A percentile compares a stretch with the other conserved stretches of the same genome.
These are phyloP conservation scores for Drosophila helvetica DNA, from an alignment of 2,888 invertebrate species.

Conservation along the genomic window DNA sequence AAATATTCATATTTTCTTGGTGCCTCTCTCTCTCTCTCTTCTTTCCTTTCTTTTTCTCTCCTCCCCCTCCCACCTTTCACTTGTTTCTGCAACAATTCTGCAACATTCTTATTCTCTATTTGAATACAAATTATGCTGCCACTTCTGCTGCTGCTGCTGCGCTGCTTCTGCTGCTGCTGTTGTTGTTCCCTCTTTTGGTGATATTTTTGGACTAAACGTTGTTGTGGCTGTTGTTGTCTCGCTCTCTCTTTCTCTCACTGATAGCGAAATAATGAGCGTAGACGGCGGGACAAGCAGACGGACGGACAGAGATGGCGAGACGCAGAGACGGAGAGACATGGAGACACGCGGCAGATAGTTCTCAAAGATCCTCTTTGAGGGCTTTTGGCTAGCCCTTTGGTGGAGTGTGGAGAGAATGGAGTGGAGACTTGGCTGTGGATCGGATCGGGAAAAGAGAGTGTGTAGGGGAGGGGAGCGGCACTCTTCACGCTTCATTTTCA, in stretches of 20 bases:
- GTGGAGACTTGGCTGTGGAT: constrained; percentile 21
- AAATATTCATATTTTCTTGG: not conserved
- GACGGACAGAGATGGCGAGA: constrained; percentile 17
- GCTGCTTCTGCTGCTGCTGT: constrained; percentile 1
- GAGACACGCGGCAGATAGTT: not conserved
- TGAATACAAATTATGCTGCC: constrained; percentile 72
- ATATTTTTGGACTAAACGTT: constrained; percentile 39
- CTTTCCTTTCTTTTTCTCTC: not conserved
- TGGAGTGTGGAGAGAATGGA: constrained; percentile 16
- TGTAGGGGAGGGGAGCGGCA: constrained; percentile 15
- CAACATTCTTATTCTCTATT: constrained; percentile 45
- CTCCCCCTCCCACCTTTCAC: not conserved
- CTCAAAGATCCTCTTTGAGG: constrained; percentile 3
- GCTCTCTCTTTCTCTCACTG: constrained; percentile 54
- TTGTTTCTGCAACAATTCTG: constrained; percentile 48
- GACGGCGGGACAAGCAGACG: constrained; percentile 28
- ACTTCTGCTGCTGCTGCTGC: not conserved
- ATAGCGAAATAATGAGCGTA: constrained; percentile 53
- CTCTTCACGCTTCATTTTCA: constrained; percentile 77
- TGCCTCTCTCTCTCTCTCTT: not conserved
- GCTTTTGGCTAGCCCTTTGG: constrained; percentile 35
- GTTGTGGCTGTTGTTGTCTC: constrained; percentile 21
- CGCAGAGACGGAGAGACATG: constrained; percentile 17
- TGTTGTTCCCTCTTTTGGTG: constrained; percentile 25
- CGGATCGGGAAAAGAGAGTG: not conserved